Evolutionary conservation across 2,113 vertebrate species (phyloP), one percentile per base, ranked within the genome.

Genomic region (Megaptera novaeangliae): DNA sequence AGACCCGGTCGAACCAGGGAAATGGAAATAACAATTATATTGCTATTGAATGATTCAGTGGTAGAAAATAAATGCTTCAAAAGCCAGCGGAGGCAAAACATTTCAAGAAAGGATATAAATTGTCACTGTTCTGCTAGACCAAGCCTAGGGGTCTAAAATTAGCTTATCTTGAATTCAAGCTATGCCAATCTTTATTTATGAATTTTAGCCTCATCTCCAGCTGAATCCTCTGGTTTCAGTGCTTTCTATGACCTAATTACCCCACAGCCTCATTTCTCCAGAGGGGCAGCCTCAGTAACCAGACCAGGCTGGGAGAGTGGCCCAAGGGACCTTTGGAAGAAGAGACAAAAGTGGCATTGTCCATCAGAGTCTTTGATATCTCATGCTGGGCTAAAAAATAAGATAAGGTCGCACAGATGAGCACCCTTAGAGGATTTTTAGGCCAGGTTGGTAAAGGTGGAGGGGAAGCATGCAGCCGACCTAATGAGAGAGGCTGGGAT

Each of bases 1-100:
- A 97, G 98, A 98, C 94, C 92, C 68, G 83, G 96, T 96, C 44
- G 96, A 98, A 95, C 88, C 59, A 95, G 97, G 96, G 98, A 97
- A 97, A 98, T 95, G 94, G 97, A 98, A 98, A 97, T 97, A 98
- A 98, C 97, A 97, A 98, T 98, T 98, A 96, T 89, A 97, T 89
- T 97, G 63, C 95, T 97, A 95, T 96, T 98, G 98, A 98, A 97
- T 88, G 94, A 98, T 98, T 98, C 93, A 55, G 96, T 89, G 93
- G 96, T 75, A 98, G 97, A 98, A 98, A 98, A 98, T 88, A 98
- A 98, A 96, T 59, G 91, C 85, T 96, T 81, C 29, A 85, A 75
- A 98, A 97, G 95, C 78, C 39, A 81, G 88, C 2, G 27, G 84
- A 84, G 80, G 85, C 75, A 96, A 96, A 96, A 91, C 69, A 34